Percentiles rank a stretch among this genome's conserved stretches.
phyloP scores from a whole-genome alignment of 2,113 vertebrate species.

The Atherinomorus stipes region DNA sequence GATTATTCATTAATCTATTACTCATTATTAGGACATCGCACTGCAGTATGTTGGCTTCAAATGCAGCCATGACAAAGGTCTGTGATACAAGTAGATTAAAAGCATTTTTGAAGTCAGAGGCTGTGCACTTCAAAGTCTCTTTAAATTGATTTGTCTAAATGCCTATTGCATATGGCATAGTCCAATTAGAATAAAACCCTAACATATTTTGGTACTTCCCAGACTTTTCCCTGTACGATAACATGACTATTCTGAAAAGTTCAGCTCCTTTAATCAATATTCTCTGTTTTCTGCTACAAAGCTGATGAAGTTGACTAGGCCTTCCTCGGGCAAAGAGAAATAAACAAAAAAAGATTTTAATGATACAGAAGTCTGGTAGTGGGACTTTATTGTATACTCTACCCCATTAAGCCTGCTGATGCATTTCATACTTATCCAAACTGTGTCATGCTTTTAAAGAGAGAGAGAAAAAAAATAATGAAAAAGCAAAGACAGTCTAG shows the following conservation, averaged over 20 bases:
- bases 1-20: too few species aligned
- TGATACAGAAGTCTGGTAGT: neutral
- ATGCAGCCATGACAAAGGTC: too few species aligned
- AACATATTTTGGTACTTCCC: too few species aligned
- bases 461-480: neutral
- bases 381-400: neutral
- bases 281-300: neutral
- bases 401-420: neutral
- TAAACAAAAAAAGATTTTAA: neutral
- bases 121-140: neutral
- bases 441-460: slow-evolving; percentile 24
- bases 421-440: slow-evolving; percentile 15
- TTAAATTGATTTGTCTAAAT: too few species aligned
- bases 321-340: neutral
- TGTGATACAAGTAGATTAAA: too few species aligned
- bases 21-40: too few species aligned
- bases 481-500: slow-evolving; percentile 1
- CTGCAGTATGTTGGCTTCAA: too few species aligned
- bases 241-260: neutral
- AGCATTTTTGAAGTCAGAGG: neutral
- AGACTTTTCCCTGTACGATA: too few species aligned
- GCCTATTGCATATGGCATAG: too few species aligned
- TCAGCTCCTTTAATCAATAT: neutral
- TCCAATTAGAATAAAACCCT: too few species aligned
- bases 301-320: neutral